phyloP scores from a whole-genome alignment of 92 coral and sea anemone genomes.

The Palythoa grandiflora region DNA sequence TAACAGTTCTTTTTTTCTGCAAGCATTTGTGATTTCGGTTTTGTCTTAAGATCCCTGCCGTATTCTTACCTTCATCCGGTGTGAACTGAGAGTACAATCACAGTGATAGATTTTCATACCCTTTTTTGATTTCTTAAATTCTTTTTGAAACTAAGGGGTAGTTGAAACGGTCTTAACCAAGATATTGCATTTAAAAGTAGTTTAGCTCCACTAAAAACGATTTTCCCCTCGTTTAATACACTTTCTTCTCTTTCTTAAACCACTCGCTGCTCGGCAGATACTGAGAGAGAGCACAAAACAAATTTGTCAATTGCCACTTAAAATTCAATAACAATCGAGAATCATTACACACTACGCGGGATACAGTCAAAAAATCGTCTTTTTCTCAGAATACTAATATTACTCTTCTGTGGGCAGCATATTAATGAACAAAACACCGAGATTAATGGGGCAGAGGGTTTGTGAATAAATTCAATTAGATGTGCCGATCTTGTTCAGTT shows the following conservation, averaged over 20 bases:
- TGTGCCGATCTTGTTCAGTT: conserved; percentile 47
- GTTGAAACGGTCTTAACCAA: background rate
- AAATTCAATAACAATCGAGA: conserved; percentile 70
- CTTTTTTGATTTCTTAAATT: conserved; percentile 21
- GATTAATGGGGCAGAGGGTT: conserved; percentile 70
- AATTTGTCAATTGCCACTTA: conserved; percentile 72
- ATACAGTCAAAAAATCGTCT: conserved; percentile 68
- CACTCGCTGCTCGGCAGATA: conserved; percentile 29
- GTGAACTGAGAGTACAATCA: background rate
- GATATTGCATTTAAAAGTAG: background rate
- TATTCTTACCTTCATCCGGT: conserved; percentile 40
- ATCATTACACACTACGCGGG: conserved; percentile 69
- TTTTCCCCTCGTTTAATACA: background rate
- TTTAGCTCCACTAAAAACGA: background rate
- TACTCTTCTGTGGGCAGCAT: conserved; percentile 57
- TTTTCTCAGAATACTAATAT: conserved; percentile 66
- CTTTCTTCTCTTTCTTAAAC: conserved; percentile 9
- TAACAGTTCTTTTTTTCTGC: conserved; percentile 44
- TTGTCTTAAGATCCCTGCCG: conserved; percentile 40
- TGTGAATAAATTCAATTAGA: conserved; percentile 72
- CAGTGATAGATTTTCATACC: background rate
- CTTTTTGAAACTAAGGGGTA: background rate
- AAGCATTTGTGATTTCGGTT: conserved; percentile 34
- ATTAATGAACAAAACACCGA: conserved; percentile 69
- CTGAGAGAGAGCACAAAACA: conserved; percentile 27